Evolutionary conservation across 2,888 invertebrate species (phyloP).

Genomic region (Hydroisotoma schaefferi): DNA sequence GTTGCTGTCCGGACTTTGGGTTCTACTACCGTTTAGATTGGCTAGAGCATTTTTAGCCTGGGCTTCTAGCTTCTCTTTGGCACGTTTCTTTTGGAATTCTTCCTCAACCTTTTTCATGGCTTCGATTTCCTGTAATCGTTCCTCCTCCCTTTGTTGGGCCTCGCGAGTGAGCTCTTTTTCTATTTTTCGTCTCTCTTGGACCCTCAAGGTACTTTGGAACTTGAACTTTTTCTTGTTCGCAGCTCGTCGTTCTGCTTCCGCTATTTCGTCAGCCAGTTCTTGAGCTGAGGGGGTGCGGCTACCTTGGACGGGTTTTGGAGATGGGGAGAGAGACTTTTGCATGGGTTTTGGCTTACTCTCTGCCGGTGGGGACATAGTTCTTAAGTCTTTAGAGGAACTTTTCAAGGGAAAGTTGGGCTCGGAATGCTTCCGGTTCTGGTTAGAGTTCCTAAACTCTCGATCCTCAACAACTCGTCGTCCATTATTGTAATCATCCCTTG

Average conservation of each 20-base stretch:
- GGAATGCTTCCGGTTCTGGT: too few species aligned
- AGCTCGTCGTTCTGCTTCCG: constrained; percentile 15
- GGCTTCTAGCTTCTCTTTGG: constrained; percentile 54
- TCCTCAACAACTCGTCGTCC: too few species aligned
- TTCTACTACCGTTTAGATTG: constrained; percentile 3
- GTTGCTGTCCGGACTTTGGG: too few species aligned
- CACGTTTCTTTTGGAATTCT: constrained; percentile 79
- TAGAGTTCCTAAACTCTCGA: too few species aligned
- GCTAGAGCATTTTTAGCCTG: constrained; percentile 23
- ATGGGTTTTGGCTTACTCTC: background rate
- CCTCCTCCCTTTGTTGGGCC: constrained; percentile 64
- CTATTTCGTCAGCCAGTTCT: background rate
- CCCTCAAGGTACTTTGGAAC: constrained; percentile 79
- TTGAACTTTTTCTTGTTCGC: constrained; percentile 64
- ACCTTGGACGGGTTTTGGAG: background rate
- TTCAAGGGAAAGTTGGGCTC: constrained; percentile 3
- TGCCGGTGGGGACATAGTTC: too few species aligned
- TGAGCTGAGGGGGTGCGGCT: background rate
- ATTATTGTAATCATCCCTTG: too few species aligned
- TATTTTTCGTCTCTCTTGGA: constrained; percentile 69
- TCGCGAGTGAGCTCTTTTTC: constrained; percentile 73
- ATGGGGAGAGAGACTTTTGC: background rate
- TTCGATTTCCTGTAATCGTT: constrained; percentile 69
- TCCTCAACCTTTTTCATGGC: constrained; percentile 81
- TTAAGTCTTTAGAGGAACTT: too few species aligned